Evolutionary conservation across 2,113 vertebrate species (phyloP), one percentile per base, ranked within the genome.

Genomic region (Thomomys bottae): DNA sequence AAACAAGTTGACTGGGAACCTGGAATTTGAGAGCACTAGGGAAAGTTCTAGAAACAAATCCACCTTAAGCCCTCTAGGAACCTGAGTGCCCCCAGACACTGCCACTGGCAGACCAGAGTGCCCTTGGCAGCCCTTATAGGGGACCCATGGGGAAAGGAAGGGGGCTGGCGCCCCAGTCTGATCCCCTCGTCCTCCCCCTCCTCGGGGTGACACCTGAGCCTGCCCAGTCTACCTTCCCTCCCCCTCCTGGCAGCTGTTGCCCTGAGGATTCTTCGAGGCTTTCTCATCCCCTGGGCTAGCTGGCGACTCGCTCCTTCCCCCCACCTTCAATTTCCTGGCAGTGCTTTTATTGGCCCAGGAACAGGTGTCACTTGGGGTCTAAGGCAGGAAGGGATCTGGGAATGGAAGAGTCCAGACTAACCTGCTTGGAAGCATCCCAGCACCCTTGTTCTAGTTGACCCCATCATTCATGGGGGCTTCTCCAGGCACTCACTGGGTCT

Each of bases 171-270:
- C 10, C n/a, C 72, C 78, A 76, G 83, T 66, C 61, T 68, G 79
- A 87, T 71, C 84, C 0, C 67, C 87, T 72, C 66, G 5, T 20
- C 7, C 26, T 45, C 59, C 72, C 79, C 38, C 34, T 32, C 85
- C 79, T n/a, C 49, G 30, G 32, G 89, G 30, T 32, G 96, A 95
- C 36, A 95, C 61, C 81, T 0, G 94, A 95, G 94, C 94, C 78
- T 0, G 42, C 82, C 45, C 23, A 0, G 24, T 11, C 36, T 24
- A 45, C 9, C 84, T 67, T 21, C 12, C 71, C 34, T 32, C 80
- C n/a, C 2, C 20, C 96, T 97, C 98, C 97, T 97, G 94, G 97
- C 99, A 99, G 99, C 99, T 99, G 99, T 98, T 98, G 97, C 96
- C 84, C 11, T 2, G 95, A 98, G 97, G 97, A 99, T 99, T 99